Base-by-base conservation (phyloP, 2,888 invertebrate genomes). In the Koerneria pararmatus region DNA sequence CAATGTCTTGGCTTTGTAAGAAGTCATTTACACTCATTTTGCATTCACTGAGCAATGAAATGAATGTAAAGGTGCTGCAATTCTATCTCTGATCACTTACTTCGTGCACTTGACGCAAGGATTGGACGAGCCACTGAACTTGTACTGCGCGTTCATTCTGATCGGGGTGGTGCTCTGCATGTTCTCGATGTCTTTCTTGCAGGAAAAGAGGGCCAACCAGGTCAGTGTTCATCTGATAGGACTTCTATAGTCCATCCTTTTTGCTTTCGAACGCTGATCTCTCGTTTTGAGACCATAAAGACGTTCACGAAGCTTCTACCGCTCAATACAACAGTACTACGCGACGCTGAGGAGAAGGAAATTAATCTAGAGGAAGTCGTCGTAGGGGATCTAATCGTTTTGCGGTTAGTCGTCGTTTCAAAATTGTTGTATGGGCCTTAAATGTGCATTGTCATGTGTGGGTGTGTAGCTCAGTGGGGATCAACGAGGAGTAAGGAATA, bases 341-440 rank as follows among this genome's bases (percentile, higher is more conserved):
- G 97, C 79, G 93, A 94, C 86, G 93, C 93, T 78, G 92, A 93
- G 86, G 93, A 93, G 85, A 87, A 92, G 81, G 76, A 73, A 56
- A 71, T 83, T n/a, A 63, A 63, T 27, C 74, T 79, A 11, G 78
- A 76, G 15, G 78, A 82, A 32, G 69, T 83, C n/a, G 83, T 84
- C 2, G 77, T 83, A 15, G 83, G 83, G 27, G 83, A 83, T 69
- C 63, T 83, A n/a, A 75, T 83, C 1, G 73, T 78, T 53, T 70
- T 80, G 32, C 69, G 79, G 76, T 77, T 19, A 48, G 27, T 8
- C 2, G 0, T 4, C n/a, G 11, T 37, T 24, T 5, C 5, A n/a
- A n/a, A n/a, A n/a, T n/a, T n/a, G n/a, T n/a, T n/a, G n/a, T n/a
- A n/a, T n/a, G n/a, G n/a, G n/a, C n/a, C n/a, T n/a, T n/a, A n/a